phyloP scores from a whole-genome alignment of 2,888 invertebrate genomes.

The Drosophila nr. medialis region DNA sequence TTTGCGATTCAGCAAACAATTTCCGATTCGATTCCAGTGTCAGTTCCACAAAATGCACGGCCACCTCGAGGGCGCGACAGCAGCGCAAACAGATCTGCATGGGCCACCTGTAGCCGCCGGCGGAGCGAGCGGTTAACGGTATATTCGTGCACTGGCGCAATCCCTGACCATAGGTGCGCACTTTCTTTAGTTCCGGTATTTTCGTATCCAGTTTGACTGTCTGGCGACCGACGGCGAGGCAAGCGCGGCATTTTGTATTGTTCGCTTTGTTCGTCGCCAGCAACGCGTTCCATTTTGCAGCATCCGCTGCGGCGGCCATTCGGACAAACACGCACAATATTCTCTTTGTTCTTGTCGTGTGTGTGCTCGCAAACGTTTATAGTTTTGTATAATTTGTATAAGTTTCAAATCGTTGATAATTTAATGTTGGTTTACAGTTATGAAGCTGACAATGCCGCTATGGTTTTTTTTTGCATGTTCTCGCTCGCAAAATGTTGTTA shows the following conservation, averaged over 20 bases:
- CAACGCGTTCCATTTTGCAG: conserved; percentile 53
- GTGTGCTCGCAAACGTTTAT: not conserved
- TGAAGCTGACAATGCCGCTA: conserved; percentile 26
- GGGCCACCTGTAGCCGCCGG: conserved; percentile 65
- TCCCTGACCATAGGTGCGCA: conserved; percentile 66
- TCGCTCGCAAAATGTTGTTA: conserved; percentile 30
- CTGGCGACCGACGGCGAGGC: conserved; percentile 65
- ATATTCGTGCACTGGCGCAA: conserved; percentile 61
- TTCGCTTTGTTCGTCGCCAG: conserved; percentile 62
- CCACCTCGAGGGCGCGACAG: conserved; percentile 76
- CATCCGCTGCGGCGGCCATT: conserved; percentile 60
- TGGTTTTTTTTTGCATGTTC: conserved; percentile 14
- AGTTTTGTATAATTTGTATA: not conserved
- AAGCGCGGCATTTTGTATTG: conserved; percentile 73
- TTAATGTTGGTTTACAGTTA: not conserved
- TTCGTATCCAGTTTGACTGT: conserved; percentile 59
- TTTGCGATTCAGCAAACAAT: conserved; percentile 60
- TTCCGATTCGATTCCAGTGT: conserved; percentile 65
- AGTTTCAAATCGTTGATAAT: conserved; percentile 5
- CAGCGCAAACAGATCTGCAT: conserved; percentile 76
- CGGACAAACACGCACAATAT: not conserved
- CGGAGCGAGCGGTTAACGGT: conserved; percentile 35
- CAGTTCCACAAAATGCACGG: conserved; percentile 76
- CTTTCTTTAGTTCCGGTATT: conserved; percentile 61
- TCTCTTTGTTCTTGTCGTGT: not conserved